These are phyloP conservation scores for Leistus spinibarbis DNA, from an alignment of 2,888 invertebrate species.

Conservation along the genomic window DNA sequence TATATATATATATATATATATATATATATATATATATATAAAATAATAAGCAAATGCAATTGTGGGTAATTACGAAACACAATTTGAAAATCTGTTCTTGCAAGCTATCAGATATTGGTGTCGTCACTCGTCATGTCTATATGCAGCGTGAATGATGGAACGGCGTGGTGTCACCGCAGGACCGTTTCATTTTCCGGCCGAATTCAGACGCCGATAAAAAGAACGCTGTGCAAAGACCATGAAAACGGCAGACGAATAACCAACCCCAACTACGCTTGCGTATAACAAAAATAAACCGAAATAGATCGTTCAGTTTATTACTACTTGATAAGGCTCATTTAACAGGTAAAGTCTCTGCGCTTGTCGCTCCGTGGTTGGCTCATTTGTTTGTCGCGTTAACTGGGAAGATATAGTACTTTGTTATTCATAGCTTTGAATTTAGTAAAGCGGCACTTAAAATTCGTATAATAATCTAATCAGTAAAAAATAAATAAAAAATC, in stretches of 20 bases:
- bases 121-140: too few relatives aligned
- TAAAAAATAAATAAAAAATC: too few relatives aligned
- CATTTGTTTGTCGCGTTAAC: slow-evolving; percentile 16
- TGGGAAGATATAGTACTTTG: neutral
- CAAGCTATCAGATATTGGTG: too few relatives aligned
- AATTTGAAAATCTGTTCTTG: too few relatives aligned
- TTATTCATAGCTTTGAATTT: neutral
- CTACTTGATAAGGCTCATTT: slow-evolving; percentile 57
- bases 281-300: neutral
- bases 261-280: neutral
- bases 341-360: slow-evolving; percentile 53
- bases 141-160: slow-evolving; percentile 59
- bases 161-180: slow-evolving; percentile 60
- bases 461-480: too few relatives aligned
- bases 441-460: too few relatives aligned
- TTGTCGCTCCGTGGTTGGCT: slow-evolving; percentile 13
- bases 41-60: too few relatives aligned
- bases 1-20: too few relatives aligned
- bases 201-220: slow-evolving; percentile 58
- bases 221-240: slow-evolving; percentile 55
- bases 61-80: too few relatives aligned
- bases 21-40: too few relatives aligned
- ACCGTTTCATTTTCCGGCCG: slow-evolving; percentile 61
- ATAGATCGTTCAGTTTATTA: slow-evolving; percentile 50
- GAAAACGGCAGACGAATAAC: slow-evolving; percentile 53